phyloP scores from a whole-genome alignment of 2,888 invertebrate species.

The Exocentrus adspersus region DNA sequence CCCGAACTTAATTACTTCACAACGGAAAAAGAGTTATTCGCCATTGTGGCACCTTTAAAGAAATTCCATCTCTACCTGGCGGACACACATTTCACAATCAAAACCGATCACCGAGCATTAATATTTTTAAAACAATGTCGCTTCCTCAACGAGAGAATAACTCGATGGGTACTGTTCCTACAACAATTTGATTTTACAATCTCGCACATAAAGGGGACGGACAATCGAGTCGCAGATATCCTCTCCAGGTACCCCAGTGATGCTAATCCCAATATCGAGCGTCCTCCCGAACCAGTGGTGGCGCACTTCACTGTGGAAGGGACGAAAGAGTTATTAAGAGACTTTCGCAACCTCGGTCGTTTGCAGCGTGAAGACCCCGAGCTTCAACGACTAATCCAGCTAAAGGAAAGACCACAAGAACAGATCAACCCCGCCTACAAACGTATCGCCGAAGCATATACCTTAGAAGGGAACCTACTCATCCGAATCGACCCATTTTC shows the following conservation, averaged over 20 bases:
- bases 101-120: constrained; percentile 24
- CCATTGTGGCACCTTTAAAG: neutral
- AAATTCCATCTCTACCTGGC: constrained; percentile 10
- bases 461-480: neutral
- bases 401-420: too few relatives aligned
- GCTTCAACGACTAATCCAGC: too few relatives aligned
- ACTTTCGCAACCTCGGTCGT: too few relatives aligned
- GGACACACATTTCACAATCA: neutral
- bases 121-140: constrained; percentile 16
- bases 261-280: too few relatives aligned
- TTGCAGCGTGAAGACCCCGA: too few relatives aligned
- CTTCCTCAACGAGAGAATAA: constrained; percentile 16
- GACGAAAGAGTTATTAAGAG: neutral
- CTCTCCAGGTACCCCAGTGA: constrained; percentile 9
- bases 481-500: neutral
- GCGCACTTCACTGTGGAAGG: too few relatives aligned
- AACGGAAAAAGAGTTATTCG: constrained; percentile 21
- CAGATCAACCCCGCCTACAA: too few relatives aligned
- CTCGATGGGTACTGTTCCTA: constrained; percentile 10
- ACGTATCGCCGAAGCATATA: too few relatives aligned
- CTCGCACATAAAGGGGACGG: constrained; percentile 7
- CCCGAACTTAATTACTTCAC: neutral
- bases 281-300: neutral
- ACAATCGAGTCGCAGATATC: constrained; percentile 18
- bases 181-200: constrained; percentile 21